phyloP scores from a whole-genome alignment of 2,888 invertebrate species.

The Daptonema setosum region DNA sequence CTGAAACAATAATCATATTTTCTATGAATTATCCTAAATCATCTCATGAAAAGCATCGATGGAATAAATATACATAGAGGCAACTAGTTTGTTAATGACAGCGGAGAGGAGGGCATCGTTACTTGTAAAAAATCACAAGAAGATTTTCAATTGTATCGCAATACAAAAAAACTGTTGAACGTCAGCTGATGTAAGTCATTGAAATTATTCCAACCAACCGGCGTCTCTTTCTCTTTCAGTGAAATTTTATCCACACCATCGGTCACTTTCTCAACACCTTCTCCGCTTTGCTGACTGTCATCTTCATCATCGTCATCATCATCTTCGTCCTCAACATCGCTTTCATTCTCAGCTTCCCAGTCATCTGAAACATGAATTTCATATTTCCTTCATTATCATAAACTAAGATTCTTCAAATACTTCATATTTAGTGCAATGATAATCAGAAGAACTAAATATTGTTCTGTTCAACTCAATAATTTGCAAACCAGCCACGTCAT shows the following conservation, averaged over 20 bases:
- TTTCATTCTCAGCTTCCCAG: constrained; percentile 28
- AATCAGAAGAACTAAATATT: constrained; percentile 53
- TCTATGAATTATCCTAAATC: too few species aligned
- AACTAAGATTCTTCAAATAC: too few species aligned
- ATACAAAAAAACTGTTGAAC: too few species aligned
- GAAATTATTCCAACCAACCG: not conserved
- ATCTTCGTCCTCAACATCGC: constrained; percentile 34
- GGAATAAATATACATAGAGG: too few species aligned
- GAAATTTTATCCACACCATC: not conserved
- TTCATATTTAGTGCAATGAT: constrained; percentile 48
- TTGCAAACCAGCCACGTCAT: too few species aligned
- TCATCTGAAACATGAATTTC: constrained; percentile 19
- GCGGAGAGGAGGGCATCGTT: not conserved
- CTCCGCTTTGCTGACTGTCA: not conserved
- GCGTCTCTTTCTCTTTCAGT: not conserved
- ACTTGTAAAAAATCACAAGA: not conserved
- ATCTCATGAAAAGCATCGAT: too few species aligned
- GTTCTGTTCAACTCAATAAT: too few species aligned
- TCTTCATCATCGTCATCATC: constrained; percentile 30
- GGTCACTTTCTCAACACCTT: not conserved
- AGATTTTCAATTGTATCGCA: not conserved
- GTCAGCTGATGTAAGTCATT: too few species aligned
- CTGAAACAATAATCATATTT: too few species aligned
- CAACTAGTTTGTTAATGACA: too few species aligned
- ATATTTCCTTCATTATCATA: too few species aligned